These are phyloP conservation scores for Prinia subflava DNA, from an alignment of 2,113 vertebrate genomes.

Conservation along the genomic window DNA sequence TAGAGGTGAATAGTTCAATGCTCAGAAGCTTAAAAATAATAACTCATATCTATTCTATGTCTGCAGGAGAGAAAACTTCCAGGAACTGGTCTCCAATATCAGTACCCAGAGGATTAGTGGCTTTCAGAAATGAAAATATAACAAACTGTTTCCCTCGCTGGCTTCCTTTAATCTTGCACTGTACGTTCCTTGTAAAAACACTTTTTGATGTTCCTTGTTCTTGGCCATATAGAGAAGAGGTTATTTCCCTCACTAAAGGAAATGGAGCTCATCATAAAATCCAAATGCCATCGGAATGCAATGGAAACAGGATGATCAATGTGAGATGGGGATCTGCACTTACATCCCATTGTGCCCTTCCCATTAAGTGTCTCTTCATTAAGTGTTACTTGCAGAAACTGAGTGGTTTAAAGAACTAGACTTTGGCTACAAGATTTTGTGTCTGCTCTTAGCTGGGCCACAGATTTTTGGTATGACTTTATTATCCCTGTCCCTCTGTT, in stretches of 20 bases:
- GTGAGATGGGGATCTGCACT: not conserved
- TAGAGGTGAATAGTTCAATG: constrained; percentile 64
- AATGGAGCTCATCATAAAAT: constrained; percentile 27
- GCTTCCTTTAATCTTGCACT: constrained; percentile 53
- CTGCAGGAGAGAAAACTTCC: constrained; percentile 65
- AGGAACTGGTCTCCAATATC: constrained; percentile 61
- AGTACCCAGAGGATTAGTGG: constrained; percentile 62
- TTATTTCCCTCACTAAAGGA: constrained; percentile 17
- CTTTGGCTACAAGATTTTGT: not conserved
- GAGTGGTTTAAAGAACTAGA: not conserved
- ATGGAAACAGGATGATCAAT: constrained; percentile 30
- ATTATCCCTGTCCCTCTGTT: not conserved
- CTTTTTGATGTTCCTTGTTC: constrained; percentile 41
- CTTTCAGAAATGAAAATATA: constrained; percentile 68
- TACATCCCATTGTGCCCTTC: not conserved
- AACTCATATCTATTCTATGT: constrained; percentile 64
- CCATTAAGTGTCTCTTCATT: not conserved
- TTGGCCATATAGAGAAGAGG: not conserved
- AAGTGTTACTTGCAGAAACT: not conserved
- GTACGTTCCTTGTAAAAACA: constrained; percentile 40
- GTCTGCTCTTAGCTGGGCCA: not conserved
- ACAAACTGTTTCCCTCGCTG: constrained; percentile 54
- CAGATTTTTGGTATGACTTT: not conserved
- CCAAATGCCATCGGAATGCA: not conserved
- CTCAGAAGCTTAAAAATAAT: constrained; percentile 68